Percentiles rank a stretch among this genome's conserved stretches.
Evolutionary conservation across 2,797 vertebrate genomes (phyloP).

Genomic region (Poecile montanus): DNA sequence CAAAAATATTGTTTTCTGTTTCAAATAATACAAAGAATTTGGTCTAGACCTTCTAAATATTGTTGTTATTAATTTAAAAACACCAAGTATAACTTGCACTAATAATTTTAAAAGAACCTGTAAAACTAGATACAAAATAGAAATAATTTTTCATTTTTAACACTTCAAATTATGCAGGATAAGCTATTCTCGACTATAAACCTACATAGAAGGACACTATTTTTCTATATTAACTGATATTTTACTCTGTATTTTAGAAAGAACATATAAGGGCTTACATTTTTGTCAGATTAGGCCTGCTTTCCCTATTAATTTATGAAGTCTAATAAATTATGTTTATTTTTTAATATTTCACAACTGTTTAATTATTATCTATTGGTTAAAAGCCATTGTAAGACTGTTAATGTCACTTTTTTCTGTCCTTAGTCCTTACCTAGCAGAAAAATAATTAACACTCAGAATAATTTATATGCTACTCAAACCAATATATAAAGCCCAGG

Average conservation of each 20-base stretch:
- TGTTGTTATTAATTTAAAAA: neutral
- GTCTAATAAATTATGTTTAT: neutral
- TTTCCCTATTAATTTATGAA: neutral
- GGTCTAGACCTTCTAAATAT: neutral
- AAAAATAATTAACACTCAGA: neutral
- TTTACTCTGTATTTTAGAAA: neutral
- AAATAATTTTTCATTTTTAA: neutral
- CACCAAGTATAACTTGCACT: neutral
- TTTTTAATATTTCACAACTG: neutral
- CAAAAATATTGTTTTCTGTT: neutral
- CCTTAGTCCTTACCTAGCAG: neutral
- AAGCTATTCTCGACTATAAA: neutral
- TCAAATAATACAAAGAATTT: neutral
- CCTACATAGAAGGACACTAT: neutral
- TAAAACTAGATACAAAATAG: neutral
- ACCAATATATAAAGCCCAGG: neutral
- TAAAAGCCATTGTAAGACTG: neutral
- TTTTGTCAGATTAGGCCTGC: neutral
- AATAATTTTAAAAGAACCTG: neutral
- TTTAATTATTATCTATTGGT: neutral
- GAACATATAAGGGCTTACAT: neutral
- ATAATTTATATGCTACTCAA: neutral
- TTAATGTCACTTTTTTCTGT: neutral
- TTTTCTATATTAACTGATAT: neutral
- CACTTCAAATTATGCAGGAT: neutral